Percentiles rank a stretch among this genome's conserved stretches.
phyloP scores from a whole-genome alignment of 2,113 vertebrate genomes.

The Apeltes quadracus region DNA sequence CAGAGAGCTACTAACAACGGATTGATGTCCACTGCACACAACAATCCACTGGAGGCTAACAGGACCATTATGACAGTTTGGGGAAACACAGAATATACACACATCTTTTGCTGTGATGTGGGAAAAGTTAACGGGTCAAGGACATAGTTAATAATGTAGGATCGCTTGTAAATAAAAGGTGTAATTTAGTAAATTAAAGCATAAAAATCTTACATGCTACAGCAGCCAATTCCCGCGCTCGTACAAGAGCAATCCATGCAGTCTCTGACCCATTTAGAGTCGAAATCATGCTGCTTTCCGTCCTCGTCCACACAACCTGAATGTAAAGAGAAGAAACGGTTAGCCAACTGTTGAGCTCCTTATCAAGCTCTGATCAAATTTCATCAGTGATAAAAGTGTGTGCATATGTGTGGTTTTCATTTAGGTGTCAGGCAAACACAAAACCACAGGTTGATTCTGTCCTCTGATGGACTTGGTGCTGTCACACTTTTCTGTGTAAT shows the following conservation, averaged over 20 bases:
- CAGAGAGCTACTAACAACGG: neutral
- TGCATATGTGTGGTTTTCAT: slow-evolving; percentile 26
- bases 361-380: neutral
- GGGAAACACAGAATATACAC: neutral
- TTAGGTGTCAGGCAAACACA: slow-evolving; percentile 5
- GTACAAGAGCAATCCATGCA: slow-evolving; percentile 50
- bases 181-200: neutral
- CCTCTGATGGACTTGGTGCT: neutral
- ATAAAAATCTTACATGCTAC: slow-evolving; percentile 39
- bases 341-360: neutral
- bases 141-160: neutral
- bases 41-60: neutral
- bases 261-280: slow-evolving; percentile 37
- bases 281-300: slow-evolving; percentile 37
- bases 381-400: neutral
- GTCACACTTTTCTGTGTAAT: neutral
- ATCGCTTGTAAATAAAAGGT: neutral
- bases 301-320: slow-evolving; percentile 56
- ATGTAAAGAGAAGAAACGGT: slow-evolving; percentile 25
- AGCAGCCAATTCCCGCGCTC: slow-evolving; percentile 7
- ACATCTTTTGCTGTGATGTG: neutral
- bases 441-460: neutral
- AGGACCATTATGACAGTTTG: neutral
- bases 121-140: neutral
- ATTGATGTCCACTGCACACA: neutral